Base-by-base conservation (phyloP, 2,888 invertebrate species). In the Hydropsyche betteni region DNA sequence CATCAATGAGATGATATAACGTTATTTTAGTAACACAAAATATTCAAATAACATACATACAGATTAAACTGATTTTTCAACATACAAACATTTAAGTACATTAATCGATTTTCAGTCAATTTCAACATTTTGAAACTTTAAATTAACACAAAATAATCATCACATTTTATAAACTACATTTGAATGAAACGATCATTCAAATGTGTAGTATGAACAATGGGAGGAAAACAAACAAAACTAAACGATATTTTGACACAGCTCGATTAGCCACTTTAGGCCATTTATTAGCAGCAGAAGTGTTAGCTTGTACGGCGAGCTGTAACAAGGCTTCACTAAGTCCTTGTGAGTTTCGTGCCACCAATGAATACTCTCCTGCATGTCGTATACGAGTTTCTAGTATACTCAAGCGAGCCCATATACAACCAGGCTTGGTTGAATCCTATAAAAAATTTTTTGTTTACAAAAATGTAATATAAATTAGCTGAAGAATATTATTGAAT, bases 221-320 rank as follows among this genome's bases (percentile, higher is more conserved):
- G 78, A 80, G 77, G 24, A 80, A 80, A 75, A 77, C 76, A 80
- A 81, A 71, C 73, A 68, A n/a, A 7, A 10, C 14, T 8, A 24
- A 52, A 50, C 5, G 12, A 73, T 38, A 76, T 69, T 68, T 50
- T n/a, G 69, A 74, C 34, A 61, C 51, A 50, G 61, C 16, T 24
- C 4, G 34, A 64, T 16, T 38, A 69, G 53, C 10, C 16, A 33
- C 55, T 33, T 55, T 74, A 12, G 50, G 34, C 50, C 51, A 68
- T 53, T 71, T 69, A 16, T 44, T 16, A 12, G 36, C n/a, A 12
- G 64, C 8, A n/a, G 64, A 64, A 36, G 12, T 36, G 10, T 44
- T 64, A 12, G 72, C 16, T 52, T 52, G 24, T 50, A 79, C 77
- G 8, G 69, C 52, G 10, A 79, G 68, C 12, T 70, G 58, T 61